A percentile compares a stretch with the other conserved stretches of the same genome.
These are phyloP conservation scores for Edolisoma coerulescens DNA, from an alignment of 2,113 vertebrate genomes.

Conservation along the genomic window DNA sequence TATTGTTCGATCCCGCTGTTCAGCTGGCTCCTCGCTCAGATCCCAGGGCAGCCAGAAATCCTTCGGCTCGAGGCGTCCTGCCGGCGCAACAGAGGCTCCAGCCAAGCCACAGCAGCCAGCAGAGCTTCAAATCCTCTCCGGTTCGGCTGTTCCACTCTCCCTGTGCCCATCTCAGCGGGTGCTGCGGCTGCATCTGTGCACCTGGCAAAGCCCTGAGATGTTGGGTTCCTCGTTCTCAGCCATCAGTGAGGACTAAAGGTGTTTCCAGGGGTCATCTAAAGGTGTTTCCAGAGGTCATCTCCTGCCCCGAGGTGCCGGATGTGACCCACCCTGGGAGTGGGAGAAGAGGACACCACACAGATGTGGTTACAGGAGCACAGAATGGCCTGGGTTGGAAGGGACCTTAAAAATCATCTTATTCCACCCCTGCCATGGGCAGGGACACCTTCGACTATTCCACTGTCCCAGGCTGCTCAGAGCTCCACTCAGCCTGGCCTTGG, in stretches of 20 bases:
- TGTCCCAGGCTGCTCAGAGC: accelerated
- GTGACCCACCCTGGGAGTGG: not conserved
- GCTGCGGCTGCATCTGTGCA: not conserved
- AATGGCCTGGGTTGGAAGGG: not conserved
- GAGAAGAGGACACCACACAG: not conserved
- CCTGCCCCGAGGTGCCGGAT: not conserved
- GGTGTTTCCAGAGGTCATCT: not conserved
- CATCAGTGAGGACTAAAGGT: not conserved
- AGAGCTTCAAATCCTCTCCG: not conserved
- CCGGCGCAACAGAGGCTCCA: not conserved
- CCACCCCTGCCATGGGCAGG: not conserved
- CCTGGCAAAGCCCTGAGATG: not conserved
- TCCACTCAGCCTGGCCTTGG: accelerated
- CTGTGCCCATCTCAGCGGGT: accelerated
- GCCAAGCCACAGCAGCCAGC: not conserved
- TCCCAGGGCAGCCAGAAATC: not conserved
- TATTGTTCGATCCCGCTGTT: not conserved
- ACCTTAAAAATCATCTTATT: not conserved
- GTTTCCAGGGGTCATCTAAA: not conserved
- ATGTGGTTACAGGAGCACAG: accelerated
- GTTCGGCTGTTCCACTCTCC: accelerated
- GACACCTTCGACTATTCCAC: not conserved
- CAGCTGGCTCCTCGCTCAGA: not conserved
- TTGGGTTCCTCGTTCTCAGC: not conserved
- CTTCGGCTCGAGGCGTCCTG: not conserved